Evolutionary conservation across 2,888 invertebrate species (phyloP), one percentile per base, ranked within the genome.

Genomic region (Cotesia congregata): DNA sequence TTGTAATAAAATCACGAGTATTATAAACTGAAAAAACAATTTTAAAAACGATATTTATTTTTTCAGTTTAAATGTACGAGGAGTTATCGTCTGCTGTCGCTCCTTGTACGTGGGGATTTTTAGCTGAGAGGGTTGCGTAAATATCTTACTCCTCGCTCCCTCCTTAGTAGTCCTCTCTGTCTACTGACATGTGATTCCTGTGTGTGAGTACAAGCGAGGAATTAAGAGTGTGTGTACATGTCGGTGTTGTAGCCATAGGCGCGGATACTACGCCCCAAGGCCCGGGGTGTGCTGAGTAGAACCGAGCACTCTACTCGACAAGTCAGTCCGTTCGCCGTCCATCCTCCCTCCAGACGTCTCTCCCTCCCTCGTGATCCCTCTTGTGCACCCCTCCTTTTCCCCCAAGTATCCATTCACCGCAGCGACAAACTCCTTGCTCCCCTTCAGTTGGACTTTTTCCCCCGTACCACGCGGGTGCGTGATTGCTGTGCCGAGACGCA

Each of bases 71-170:
- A 50, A 50, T 50, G 9, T 50, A 65, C 62, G 39, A 15, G 6
- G 9, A 61, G n/a, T 50, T 50, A 50, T 50, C 50, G 72, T 41
- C 41, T 64, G 64, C 38, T 76, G 77, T 72, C 74, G 67, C 73
- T 76, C 75, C 74, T 79, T 79, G 72, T 78, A 79, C 79, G 79
- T 80, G 80, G 50, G 50, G 78, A 80, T 80, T 80, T 79, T 79
- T 77, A 74, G 81, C 82, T 83, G 84, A 84, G 84, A 88, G 88
- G 88, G 88, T 88, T 88, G 88, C 88, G 88, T 88, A 88, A 88
- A 88, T 84, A 80, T 81, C 72, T 77, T 79, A 30, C 50, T 50
- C 50, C 12, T 30, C 72, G 72, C 75, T 78, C 81, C 80, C 79
- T 80, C 76, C 77, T 77, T 77, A 75, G 77, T 50, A 4, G 12